Percentiles rank a stretch among this genome's conserved stretches.
These are phyloP conservation scores for Drosophila pseudoananassae DNA, from an alignment of 1,140 invertebrate species.

Conservation along the genomic window DNA sequence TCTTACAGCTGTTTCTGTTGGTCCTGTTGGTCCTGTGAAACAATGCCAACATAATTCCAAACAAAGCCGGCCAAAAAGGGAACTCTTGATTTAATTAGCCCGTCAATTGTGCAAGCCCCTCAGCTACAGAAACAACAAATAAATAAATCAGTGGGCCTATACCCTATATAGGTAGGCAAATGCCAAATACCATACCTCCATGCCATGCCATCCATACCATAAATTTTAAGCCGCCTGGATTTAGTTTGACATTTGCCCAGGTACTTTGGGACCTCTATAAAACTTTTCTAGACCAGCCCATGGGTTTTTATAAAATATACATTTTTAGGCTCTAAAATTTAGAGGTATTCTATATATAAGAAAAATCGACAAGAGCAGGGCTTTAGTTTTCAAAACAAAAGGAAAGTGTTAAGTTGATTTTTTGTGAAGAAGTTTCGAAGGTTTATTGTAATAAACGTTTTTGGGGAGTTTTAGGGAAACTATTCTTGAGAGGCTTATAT, in stretches of 20 bases:
- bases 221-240: slow-evolving; percentile 1
- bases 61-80: slow-evolving; percentile 24
- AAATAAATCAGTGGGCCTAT: not conserved
- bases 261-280: not conserved
- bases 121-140: not conserved
- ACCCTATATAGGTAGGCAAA: not conserved
- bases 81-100: slow-evolving; percentile 68
- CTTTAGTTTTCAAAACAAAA: not conserved
- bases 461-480: too few relatives aligned
- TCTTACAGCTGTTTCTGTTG: slow-evolving; percentile 56
- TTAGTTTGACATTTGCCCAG: not conserved
- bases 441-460: too few relatives aligned
- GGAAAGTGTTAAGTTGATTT: too few relatives aligned
- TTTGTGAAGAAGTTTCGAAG: too few relatives aligned
- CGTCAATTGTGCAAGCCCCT: slow-evolving; percentile 65
- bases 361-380: not conserved
- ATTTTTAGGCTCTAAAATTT: not conserved
- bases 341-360: not conserved
- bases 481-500: too few relatives aligned
- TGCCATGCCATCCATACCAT: not conserved
- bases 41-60: slow-evolving; percentile 76
- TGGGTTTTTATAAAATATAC: not conserved
- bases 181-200: not conserved
- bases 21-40: slow-evolving; percentile 24
- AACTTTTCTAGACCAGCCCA: not conserved